phyloP scores from a whole-genome alignment of 2,888 invertebrate genomes.

The Ctena decussata region DNA sequence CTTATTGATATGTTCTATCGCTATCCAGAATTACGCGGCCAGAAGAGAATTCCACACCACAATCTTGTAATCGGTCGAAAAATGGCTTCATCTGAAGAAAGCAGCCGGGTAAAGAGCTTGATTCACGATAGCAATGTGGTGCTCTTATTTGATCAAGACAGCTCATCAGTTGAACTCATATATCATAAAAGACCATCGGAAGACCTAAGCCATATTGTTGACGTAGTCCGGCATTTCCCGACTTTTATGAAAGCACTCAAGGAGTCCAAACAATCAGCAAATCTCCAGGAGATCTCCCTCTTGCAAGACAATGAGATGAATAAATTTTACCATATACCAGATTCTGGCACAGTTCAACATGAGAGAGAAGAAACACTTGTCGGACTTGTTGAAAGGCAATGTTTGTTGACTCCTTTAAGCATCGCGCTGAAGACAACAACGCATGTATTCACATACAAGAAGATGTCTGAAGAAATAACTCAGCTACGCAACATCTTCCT shows the following conservation, averaged over 20 bases:
- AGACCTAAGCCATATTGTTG: constrained; percentile 65
- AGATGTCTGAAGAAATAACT: constrained; percentile 46
- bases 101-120: not conserved
- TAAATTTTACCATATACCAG: constrained; percentile 45
- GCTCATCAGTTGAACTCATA: constrained; percentile 44
- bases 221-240: constrained; percentile 71
- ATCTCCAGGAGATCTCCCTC: constrained; percentile 59
- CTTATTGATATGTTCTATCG: constrained; percentile 70
- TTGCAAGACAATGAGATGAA: constrained; percentile 65
- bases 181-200: constrained; percentile 69
- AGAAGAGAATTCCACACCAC: constrained; percentile 67
- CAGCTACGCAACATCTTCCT: constrained; percentile 36
- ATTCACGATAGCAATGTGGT: constrained; percentile 70
- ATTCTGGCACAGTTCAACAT: not conserved
- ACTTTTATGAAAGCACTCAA: constrained; percentile 65
- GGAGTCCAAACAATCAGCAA: not conserved
- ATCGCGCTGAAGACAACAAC: constrained; percentile 66
- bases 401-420: constrained; percentile 46
- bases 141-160: constrained; percentile 54
- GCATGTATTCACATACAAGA: constrained; percentile 53
- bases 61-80: constrained; percentile 69
- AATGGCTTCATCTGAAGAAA: not conserved
- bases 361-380: constrained; percentile 23
- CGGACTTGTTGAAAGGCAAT: constrained; percentile 54
- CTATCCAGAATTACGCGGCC: constrained; percentile 67